These are phyloP conservation scores for Archips xylosteana DNA, from an alignment of 2,888 invertebrate species.

Conservation along the genomic window DNA sequence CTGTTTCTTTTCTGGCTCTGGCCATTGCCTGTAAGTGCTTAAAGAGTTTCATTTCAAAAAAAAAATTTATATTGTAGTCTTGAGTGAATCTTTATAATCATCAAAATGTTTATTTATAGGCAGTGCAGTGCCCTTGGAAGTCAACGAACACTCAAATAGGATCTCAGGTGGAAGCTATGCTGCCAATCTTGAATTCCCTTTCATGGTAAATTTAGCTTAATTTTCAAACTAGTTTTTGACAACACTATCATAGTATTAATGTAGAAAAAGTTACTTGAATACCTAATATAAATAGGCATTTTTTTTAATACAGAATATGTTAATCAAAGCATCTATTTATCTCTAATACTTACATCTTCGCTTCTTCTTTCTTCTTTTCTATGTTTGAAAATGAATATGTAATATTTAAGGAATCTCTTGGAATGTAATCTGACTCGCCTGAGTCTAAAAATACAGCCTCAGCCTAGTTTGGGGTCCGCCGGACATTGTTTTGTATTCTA, in stretches of 20 bases:
- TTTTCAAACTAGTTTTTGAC: background rate
- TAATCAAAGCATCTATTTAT: too few relatives aligned
- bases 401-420: too few relatives aligned
- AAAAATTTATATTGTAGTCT: background rate
- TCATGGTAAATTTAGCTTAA: constrained; percentile 22
- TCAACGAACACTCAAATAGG: constrained; percentile 21
- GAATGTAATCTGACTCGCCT: too few relatives aligned
- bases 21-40: constrained; percentile 28
- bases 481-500: too few relatives aligned
- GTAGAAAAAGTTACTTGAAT: too few relatives aligned
- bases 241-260: background rate
- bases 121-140: constrained; percentile 32
- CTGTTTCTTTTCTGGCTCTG: constrained; percentile 18
- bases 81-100: background rate
- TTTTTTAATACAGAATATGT: too few relatives aligned
- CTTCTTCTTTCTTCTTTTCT: too few relatives aligned
- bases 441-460: too few relatives aligned
- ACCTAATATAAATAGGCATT: too few relatives aligned
- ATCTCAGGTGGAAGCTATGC: constrained; percentile 23
- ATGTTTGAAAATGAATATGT: too few relatives aligned
- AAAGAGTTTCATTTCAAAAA: background rate
- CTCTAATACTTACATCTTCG: too few relatives aligned
- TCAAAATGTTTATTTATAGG: constrained; percentile 12
- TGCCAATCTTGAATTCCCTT: constrained; percentile 31
- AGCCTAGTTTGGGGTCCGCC: too few relatives aligned